Evolutionary conservation across 2,888 invertebrate species (phyloP).

Genomic region (Gymnocheta viridis): DNA sequence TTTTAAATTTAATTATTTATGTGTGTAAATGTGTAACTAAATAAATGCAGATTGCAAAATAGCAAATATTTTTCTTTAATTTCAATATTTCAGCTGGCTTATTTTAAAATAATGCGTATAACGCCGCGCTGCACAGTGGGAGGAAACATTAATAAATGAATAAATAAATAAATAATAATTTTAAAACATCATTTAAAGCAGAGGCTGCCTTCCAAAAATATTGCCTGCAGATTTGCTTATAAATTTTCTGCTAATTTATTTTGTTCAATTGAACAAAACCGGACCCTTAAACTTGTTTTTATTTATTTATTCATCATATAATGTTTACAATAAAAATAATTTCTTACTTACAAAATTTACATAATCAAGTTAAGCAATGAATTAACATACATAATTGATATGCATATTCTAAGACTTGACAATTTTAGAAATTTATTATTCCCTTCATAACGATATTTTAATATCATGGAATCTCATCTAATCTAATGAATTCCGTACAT

Average conservation of each 20-base stretch:
- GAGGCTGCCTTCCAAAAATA: not conserved
- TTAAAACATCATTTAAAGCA: too few relatives aligned
- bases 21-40: not conserved
- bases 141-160: not conserved
- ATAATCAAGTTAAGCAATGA: not conserved
- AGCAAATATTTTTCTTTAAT: not conserved
- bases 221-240: not conserved
- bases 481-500: too few relatives aligned
- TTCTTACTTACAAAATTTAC: not conserved
- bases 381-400: not conserved
- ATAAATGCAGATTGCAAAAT: not conserved
- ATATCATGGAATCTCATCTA: not conserved
- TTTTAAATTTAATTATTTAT: too few relatives aligned
- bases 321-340: too few relatives aligned
- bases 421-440: too few relatives aligned
- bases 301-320: too few relatives aligned
- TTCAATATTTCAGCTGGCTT: not conserved
- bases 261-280: too few relatives aligned
- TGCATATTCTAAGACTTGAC: not conserved
- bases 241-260: too few relatives aligned
- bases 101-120: slow-evolving; percentile 10
- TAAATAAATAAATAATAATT: too few relatives aligned
- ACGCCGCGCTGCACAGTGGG: slow-evolving; percentile 21
- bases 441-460: too few relatives aligned
- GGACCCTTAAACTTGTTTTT: not conserved